Conservation (phyloP, 2,888 invertebrate genomes). For the Thymelicus acteon region DNA sequence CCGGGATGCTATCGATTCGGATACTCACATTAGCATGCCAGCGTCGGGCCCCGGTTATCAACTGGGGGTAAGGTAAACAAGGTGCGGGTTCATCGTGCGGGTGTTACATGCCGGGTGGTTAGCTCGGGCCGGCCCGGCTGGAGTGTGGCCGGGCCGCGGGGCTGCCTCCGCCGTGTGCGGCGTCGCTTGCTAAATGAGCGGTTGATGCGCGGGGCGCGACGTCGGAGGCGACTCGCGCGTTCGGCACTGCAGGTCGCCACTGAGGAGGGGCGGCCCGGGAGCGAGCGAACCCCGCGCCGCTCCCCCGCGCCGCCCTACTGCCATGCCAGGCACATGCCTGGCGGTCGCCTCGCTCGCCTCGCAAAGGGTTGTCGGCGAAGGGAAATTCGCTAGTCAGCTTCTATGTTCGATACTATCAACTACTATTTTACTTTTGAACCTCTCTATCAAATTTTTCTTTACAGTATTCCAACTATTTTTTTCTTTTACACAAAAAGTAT, state of each 20-base stretch:
- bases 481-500: background rate
- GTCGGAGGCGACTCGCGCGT: constrained; percentile 82
- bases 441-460: background rate
- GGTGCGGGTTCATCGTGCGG: constrained; percentile 73
- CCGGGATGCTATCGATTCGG: constrained; percentile 49
- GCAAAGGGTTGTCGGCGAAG: constrained; percentile 79
- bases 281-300: constrained; percentile 59
- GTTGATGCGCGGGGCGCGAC: constrained; percentile 78
- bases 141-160: constrained; percentile 74
- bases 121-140: constrained; percentile 66
- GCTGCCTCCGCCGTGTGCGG: constrained; percentile 79
- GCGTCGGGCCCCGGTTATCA: constrained; percentile 79
- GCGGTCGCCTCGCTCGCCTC: constrained; percentile 59
- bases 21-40: constrained; percentile 84
- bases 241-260: constrained; percentile 83
- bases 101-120: constrained; percentile 70
- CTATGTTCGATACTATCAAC: constrained; percentile 70
- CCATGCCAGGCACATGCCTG: constrained; percentile 64
- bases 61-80: constrained; percentile 81
- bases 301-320: constrained; percentile 57
- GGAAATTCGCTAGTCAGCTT: constrained; percentile 73
- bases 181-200: constrained; percentile 79
- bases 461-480: background rate
- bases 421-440: constrained; percentile 36
- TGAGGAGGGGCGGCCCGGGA: constrained; percentile 83